Conservation (phyloP, 2,113 vertebrate species). For the Proteles cristata region DNA sequence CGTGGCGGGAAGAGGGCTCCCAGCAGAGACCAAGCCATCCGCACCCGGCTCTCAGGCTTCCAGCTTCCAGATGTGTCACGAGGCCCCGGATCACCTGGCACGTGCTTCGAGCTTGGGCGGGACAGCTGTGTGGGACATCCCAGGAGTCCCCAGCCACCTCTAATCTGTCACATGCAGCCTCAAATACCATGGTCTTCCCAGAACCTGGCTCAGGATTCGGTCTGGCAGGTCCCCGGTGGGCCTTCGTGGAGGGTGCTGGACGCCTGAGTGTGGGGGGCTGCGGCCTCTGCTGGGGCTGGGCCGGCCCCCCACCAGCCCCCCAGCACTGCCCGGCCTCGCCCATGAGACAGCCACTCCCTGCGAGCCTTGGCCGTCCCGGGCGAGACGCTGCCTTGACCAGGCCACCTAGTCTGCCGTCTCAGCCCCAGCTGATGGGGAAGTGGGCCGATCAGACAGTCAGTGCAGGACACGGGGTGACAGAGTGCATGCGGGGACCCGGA, state of each 20-base stretch:
- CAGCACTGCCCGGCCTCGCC: background rate
- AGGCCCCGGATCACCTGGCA: background rate
- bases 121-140: background rate
- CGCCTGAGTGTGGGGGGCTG: background rate
- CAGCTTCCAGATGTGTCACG: rapidly evolving
- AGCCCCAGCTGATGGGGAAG: background rate
- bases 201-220: background rate
- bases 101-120: rapidly evolving
- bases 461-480: too few relatives aligned
- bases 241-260: rapidly evolving
- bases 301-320: rapidly evolving
- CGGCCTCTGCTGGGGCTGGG: too few relatives aligned
- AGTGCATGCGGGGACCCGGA: background rate
- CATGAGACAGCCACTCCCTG: background rate
- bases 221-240: background rate
- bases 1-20: rapidly evolving
- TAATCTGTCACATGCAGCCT: rapidly evolving
- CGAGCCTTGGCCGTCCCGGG: background rate
- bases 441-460: too few relatives aligned
- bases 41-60: background rate
- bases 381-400: too few relatives aligned
- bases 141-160: rapidly evolving
- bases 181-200: rapidly evolving
- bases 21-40: background rate
- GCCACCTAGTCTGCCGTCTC: too few relatives aligned